phyloP scores from a whole-genome alignment of 2,888 invertebrate genomes.

The Rhagophthalmus giganteus region DNA sequence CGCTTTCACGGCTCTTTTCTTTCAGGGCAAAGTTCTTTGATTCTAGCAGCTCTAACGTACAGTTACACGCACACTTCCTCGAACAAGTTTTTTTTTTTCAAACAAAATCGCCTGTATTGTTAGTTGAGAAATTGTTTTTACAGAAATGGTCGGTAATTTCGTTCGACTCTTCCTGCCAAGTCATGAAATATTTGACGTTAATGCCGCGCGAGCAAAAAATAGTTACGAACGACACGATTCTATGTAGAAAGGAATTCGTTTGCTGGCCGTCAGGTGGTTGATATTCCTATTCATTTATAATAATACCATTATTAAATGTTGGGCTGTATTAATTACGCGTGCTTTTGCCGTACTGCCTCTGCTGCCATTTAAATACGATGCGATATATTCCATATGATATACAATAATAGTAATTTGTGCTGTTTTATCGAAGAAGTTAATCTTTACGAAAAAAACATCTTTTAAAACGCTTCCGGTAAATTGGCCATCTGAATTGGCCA shows the following conservation, averaged over 20 bases:
- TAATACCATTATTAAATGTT: slow-evolving; percentile 10
- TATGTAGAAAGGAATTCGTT: slow-evolving; percentile 20
- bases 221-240: slow-evolving; percentile 18
- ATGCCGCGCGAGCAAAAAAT: slow-evolving; percentile 16
- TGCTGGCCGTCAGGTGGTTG: slow-evolving; percentile 16
- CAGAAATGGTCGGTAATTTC: slow-evolving; percentile 17
- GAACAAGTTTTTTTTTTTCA: slow-evolving; percentile 19
- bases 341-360: no score
- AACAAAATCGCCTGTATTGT: slow-evolving; percentile 15
- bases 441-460: no score
- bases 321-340: no score
- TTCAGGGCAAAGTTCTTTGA: slow-evolving; percentile 26
- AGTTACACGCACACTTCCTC: slow-evolving; percentile 23
- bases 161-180: slow-evolving; percentile 8
- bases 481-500: no score
- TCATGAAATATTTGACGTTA: slow-evolving; percentile 14
- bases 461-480: no score
- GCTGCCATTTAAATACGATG: no score
- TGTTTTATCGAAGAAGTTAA: no score
- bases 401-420: no score
- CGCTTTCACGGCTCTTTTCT: slow-evolving; percentile 14
- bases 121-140: slow-evolving; percentile 14
- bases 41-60: slow-evolving; percentile 13
- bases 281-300: slow-evolving; percentile 9
- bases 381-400: no score